These are phyloP conservation scores for Hydroisotoma schaefferi DNA, from an alignment of 2,888 invertebrate genomes.

Conservation along the genomic window DNA sequence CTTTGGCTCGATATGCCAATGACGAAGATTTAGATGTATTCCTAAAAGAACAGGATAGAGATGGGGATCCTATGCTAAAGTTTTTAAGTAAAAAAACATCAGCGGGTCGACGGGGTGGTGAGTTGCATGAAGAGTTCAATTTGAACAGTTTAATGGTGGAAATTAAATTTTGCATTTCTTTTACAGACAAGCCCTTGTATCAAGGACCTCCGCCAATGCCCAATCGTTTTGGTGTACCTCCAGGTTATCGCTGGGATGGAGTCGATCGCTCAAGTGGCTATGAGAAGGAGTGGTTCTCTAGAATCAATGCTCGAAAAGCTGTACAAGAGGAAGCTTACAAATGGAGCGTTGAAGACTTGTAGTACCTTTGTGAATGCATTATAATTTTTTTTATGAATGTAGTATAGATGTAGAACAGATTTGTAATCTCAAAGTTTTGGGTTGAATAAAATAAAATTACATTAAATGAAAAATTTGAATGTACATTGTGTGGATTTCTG, in stretches of 20 bases:
- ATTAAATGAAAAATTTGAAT: neutral
- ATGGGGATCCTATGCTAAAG: conserved; percentile 90
- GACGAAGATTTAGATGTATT: conserved; percentile 82
- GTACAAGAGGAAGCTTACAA: conserved; percentile 81
- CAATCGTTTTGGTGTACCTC: conserved; percentile 85
- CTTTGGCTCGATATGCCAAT: conserved; percentile 81
- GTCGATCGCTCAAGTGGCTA: conserved; percentile 96
- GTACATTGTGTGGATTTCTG: neutral
- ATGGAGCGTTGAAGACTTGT: conserved; percentile 94
- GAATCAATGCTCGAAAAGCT: conserved; percentile 69
- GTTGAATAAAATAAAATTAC: neutral
- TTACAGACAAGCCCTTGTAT: conserved; percentile 66
- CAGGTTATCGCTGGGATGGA: conserved; percentile 98
- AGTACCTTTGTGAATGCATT: conserved; percentile 49
- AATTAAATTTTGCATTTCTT: neutral
- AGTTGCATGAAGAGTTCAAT: neutral
- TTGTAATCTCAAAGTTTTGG: too few species aligned
- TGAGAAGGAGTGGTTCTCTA: conserved; percentile 82
- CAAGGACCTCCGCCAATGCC: conserved; percentile 77
- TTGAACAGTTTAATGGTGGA: neutral
- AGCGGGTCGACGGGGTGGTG: conserved; percentile 18
- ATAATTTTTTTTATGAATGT: too few species aligned
- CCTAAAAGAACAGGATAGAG: conserved; percentile 69
- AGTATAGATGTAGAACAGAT: too few species aligned
- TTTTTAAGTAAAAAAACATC: conserved; percentile 68